Evolutionary conservation across 2,888 invertebrate genomes (phyloP), one percentile per base, ranked within the genome.

Genomic region (Agonopterix subpropinquella): DNA sequence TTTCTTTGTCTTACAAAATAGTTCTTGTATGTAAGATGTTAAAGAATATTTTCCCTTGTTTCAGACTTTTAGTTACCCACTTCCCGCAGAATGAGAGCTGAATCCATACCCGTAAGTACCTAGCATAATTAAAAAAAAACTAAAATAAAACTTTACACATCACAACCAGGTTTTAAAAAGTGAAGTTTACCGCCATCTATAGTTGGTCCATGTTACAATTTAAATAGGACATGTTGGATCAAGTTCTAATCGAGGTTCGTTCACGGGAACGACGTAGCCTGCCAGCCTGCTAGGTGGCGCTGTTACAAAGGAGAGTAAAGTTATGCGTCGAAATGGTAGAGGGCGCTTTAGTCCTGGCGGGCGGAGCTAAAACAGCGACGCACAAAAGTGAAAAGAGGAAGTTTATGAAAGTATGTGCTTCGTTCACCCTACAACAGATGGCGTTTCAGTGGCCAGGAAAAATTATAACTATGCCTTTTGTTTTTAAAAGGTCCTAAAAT

Each of bases 31-130:
- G 7, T 1, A 28, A 28, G 7, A 28, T 5, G 5, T 5, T 10
- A 42, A 42, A 45, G 10, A 13, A 10, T 37, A n/a, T 18, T 58
- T 54, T 65, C 57, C 61, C 63, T 69, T 67, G 62, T 82, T 80
- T 49, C 81, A 83, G 83, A 80, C 80, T 66, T 68, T 78, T 62
- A 73, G 69, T 76, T 74, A 64, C 61, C 57, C 61, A 58, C 65
- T 60, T 65, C 63, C 57, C 57, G 58, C 61, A 64, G 53, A 57
- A 85, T 82, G 85, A 64, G 70, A 61, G 65, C 69, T 64, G 72
- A 76, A 65, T 76, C 77, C 74, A 76, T 79, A 84, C 77, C 81
- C 81, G 86, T 87, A 64, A 86, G 86, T 87, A 78, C 56, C 50
- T 71, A 68, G 55, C 56, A 41, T 44, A 43, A 15, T 13, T 46